Evolutionary conservation across 2,113 vertebrate species (phyloP).

Genomic region (Melanerpes formicivorus): DNA sequence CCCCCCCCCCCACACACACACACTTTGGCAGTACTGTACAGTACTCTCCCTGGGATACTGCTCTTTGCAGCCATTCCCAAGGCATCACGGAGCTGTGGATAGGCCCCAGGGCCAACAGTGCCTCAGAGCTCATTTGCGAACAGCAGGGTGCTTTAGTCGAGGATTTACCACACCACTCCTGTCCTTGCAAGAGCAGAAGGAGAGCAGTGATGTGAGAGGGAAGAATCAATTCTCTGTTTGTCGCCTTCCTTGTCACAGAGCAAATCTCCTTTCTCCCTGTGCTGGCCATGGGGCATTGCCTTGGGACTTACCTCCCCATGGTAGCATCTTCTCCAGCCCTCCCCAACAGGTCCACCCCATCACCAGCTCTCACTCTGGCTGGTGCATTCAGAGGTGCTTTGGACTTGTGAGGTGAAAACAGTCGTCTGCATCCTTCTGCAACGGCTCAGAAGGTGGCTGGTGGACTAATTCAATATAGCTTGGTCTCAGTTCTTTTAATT

Average conservation of each 20-base stretch:
- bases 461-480: slow-evolving; percentile 53
- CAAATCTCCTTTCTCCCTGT: not conserved
- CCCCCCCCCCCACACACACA: not conserved
- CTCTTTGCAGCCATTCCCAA: not conserved
- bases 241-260: not conserved
- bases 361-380: not conserved
- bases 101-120: not conserved
- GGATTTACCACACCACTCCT: not conserved
- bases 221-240: not conserved
- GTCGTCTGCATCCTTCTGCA: not conserved
- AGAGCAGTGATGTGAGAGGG: not conserved
- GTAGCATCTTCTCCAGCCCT: not conserved
- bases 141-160: not conserved
- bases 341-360: not conserved
- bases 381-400: not conserved
- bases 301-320: not conserved
- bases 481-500: slow-evolving; percentile 66
- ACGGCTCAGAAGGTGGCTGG: slow-evolving; percentile 22
- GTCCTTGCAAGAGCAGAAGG: not conserved
- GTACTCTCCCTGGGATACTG: fast-evolving
- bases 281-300: not conserved
- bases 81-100: not conserved
- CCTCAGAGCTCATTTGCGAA: slow-evolving; percentile 28
- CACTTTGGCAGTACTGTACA: not conserved
- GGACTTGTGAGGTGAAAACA: not conserved